Base-by-base conservation (phyloP, 2,888 invertebrate genomes). In the Scaptomyza caliginosa region DNA sequence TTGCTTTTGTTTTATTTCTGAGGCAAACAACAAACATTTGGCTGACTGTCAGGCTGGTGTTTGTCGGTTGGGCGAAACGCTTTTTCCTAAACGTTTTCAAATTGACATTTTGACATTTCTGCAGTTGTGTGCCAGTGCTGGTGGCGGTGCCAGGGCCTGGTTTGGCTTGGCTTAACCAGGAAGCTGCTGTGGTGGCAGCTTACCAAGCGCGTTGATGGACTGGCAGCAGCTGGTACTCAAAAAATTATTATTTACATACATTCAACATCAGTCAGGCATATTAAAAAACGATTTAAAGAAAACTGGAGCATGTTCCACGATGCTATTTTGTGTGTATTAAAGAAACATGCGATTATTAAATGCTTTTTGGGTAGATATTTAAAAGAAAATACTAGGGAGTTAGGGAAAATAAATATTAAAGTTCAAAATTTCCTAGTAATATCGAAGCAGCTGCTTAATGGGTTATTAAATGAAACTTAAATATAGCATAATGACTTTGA, bases 81-180 rank as follows among this genome's bases (percentile, higher is more conserved):
- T 71, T 82, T 76, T 62, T 68, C 68, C 82, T 81, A 86, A 83
- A 86, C 84, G 84, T 69, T 86, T 86, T 82, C 52, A 26, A 76
- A 84, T 86, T 86, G 86, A 86, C 83, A 81, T 86, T 83, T 86
- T 84, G 83, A 86, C 83, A 77, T 86, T 86, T 77, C 78, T 65
- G 63, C 65, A 76, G 57, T 65, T 73, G 64, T 45, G 76, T 32
- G 30, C 38, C 57, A 23, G 36, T 10, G 36, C 17, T 11, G 8
- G 17, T 17, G 45, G 5, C 26, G 17, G 42, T 21, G 66, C 21
- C 13, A 23, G 50, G 39, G 36, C 46, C 66, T 43, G 60, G 60
- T n/a, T n/a, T n/a, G n/a, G n/a, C n/a, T n/a, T n/a, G n/a, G n/a
- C n/a, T n/a, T n/a, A n/a, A n/a, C 60, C 68, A 82, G 85, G 85